phyloP scores from a whole-genome alignment of 2,797 vertebrate species.

The Sebastiscus tertius region DNA sequence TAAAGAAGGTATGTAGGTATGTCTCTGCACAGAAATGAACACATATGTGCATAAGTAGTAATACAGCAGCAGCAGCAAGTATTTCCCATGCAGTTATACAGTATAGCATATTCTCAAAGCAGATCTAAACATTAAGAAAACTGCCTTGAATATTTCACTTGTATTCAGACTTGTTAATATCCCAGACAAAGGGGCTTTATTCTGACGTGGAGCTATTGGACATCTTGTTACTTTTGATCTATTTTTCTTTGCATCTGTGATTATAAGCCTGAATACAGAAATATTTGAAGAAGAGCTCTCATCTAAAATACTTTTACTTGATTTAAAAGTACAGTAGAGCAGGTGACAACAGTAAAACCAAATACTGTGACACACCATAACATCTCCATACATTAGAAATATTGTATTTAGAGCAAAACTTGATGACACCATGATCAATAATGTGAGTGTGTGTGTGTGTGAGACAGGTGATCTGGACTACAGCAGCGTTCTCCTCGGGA shows the following conservation, averaged over 20 bases:
- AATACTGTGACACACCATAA: too few species aligned
- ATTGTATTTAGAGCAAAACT: background rate
- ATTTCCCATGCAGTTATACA: too few species aligned
- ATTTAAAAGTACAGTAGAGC: background rate
- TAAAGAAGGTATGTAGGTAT: slow-evolving; percentile 87
- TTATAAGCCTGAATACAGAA: background rate
- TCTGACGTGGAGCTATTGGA: background rate
- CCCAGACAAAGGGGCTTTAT: background rate
- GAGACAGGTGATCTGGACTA: slow-evolving; percentile 92
- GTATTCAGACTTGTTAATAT: background rate
- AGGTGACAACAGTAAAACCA: too few species aligned
- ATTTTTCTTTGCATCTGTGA: background rate
- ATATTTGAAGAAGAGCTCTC: background rate
- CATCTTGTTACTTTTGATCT: background rate
- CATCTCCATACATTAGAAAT: background rate
- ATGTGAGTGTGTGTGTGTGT: background rate
- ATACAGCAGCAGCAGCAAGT: too few species aligned
- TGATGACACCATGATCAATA: background rate
- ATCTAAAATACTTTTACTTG: background rate
- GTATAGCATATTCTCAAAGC: too few species aligned
- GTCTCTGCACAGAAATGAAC: background rate
- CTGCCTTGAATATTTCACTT: background rate
- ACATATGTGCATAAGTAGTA: background rate
- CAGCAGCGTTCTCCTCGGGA: slow-evolving; percentile 93
- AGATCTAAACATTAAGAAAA: too few species aligned